A percentile compares a stretch with the other conserved stretches of the same genome.
Evolutionary conservation across 2,888 invertebrate genomes (phyloP).

Genomic region (Cheilosia scutellata): DNA sequence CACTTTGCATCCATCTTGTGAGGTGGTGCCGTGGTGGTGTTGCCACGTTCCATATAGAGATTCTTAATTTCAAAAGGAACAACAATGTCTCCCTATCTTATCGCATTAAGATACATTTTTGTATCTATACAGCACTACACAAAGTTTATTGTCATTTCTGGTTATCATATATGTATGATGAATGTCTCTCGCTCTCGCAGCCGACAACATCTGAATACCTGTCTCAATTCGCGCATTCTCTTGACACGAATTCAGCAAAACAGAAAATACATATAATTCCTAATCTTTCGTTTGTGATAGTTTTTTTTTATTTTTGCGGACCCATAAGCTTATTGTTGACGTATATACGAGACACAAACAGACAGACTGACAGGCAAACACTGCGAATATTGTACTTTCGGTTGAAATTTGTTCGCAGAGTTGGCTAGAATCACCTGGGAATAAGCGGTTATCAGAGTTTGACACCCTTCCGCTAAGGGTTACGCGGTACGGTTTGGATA

Average conservation of each 20-base stretch:
- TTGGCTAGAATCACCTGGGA: constrained; percentile 61
- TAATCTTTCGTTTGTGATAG: constrained; percentile 48
- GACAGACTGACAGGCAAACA: not conserved
- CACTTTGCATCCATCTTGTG: constrained; percentile 1
- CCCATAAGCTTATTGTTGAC: constrained; percentile 36
- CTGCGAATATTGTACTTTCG: constrained; percentile 28
- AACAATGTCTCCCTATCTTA: constrained; percentile 36
- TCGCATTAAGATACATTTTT: constrained; percentile 43
- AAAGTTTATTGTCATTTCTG: constrained; percentile 36
- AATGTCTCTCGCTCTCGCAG: not conserved
- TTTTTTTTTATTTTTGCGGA: not conserved
- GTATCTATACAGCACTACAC: constrained; percentile 3
- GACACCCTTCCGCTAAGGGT: constrained; percentile 38
- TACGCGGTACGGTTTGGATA: constrained; percentile 6
- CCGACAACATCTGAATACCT: not conserved
- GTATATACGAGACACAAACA: constrained; percentile 18
- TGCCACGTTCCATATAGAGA: constrained; percentile 34
- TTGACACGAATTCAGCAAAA: constrained; percentile 65
- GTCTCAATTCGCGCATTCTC: constrained; percentile 65
- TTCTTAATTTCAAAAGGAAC: not conserved
- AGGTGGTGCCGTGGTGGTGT: not conserved
- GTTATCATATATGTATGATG: constrained; percentile 22
- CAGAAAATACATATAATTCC: constrained; percentile 36
- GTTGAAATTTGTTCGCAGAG: constrained; percentile 30
- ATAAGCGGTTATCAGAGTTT: constrained; percentile 49